Conservation (phyloP, 2,113 vertebrate species). For the Asarcornis scutulata region DNA sequence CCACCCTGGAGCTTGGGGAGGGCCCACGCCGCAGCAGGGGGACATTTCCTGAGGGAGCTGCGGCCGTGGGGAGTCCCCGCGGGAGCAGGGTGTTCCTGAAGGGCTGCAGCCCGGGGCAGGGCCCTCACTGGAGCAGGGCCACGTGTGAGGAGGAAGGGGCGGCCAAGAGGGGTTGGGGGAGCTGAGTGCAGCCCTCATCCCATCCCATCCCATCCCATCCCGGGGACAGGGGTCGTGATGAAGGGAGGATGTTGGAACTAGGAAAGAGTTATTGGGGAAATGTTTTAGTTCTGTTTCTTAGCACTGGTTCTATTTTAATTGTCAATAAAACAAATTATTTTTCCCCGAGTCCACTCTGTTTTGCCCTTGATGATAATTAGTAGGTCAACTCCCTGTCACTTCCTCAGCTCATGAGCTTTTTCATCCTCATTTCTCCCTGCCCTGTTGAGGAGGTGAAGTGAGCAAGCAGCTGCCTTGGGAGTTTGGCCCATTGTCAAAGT, state of each 20-base stretch:
- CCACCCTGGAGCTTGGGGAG: too few species aligned
- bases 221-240: background rate
- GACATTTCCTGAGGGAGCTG: too few species aligned
- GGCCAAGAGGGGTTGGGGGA: too few species aligned
- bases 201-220: too few species aligned
- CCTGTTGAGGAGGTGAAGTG: background rate
- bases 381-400: background rate
- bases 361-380: background rate
- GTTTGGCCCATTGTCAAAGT: background rate
- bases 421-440: background rate
- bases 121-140: too few species aligned
- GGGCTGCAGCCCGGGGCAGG: too few species aligned
- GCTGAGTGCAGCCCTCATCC: too few species aligned
- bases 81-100: too few species aligned
- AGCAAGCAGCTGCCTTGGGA: background rate
- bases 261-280: rapidly evolving
- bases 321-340: background rate
- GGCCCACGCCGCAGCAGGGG: too few species aligned
- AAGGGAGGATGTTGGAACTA: background rate
- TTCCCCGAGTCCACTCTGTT: background rate
- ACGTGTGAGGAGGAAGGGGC: too few species aligned
- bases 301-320: background rate
- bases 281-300: background rate
- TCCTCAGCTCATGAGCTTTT: background rate
- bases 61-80: too few species aligned